Percentiles rank a stretch among this genome's conserved stretches.
These are phyloP conservation scores for Belonocnema kinseyi DNA, from an alignment of 1,140 invertebrate species.

Conservation along the genomic window DNA sequence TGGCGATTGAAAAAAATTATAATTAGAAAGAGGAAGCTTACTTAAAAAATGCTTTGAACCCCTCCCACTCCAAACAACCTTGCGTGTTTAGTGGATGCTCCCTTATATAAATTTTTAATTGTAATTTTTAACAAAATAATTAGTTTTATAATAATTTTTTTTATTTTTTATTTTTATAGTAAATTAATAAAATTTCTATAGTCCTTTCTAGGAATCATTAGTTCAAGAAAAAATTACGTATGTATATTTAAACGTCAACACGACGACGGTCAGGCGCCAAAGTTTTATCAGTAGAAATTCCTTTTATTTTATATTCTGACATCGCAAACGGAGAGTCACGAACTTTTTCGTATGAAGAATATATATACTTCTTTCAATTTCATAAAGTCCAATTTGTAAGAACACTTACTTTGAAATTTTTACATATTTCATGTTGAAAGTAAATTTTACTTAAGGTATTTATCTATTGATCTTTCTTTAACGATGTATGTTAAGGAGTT, in stretches of 20 bases:
- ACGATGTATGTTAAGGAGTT: background rate
- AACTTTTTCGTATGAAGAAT: background rate
- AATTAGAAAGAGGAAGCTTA: no score
- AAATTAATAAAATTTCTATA: no score
- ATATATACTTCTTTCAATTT: background rate
- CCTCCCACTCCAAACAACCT: no score
- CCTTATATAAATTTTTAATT: no score
- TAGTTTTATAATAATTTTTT: no score
- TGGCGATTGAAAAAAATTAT: no score
- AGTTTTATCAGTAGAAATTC: conserved; percentile 29
- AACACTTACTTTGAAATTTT: background rate
- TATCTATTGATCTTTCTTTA: background rate
- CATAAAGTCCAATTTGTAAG: background rate
- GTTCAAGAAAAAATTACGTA: background rate
- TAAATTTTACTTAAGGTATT: background rate
- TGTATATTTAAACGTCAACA: background rate
- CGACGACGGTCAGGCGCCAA: background rate
- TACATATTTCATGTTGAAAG: background rate
- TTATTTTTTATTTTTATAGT: no score
- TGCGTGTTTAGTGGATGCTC: no score
- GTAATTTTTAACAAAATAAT: no score
- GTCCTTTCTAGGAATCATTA: no score
- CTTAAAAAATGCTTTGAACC: no score
- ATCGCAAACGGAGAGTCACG: background rate
- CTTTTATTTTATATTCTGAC: background rate